phyloP scores from a whole-genome alignment of 1,140 invertebrate species.

The Cotesia glomerata region DNA sequence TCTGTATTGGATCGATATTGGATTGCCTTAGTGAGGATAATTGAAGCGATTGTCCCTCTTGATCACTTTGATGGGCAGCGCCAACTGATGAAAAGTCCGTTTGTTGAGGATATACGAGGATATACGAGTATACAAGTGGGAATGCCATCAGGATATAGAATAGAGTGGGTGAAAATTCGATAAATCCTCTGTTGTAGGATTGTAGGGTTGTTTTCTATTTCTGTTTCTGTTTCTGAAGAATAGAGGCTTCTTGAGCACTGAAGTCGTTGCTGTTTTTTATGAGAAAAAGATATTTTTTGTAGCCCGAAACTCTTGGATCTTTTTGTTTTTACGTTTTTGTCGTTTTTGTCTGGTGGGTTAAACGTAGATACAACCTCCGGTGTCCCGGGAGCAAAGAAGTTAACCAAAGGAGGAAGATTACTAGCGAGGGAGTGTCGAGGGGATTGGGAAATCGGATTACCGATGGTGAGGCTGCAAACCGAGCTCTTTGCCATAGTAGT shows the following conservation, averaged over 20 bases:
- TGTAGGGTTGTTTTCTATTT: not conserved
- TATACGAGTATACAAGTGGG: not conserved
- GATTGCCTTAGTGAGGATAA: constrained; percentile 19
- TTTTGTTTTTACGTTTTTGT: too few species aligned
- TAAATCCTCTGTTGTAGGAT: constrained; percentile 18
- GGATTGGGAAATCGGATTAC: constrained; percentile 27
- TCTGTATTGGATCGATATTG: not conserved
- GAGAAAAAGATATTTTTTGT: not conserved
- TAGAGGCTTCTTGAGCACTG: too few species aligned
- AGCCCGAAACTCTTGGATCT: not conserved
- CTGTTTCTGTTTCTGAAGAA: not conserved
- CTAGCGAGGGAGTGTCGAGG: constrained; percentile 7
- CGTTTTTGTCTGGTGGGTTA: constrained; percentile 20
- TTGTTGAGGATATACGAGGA: constrained; percentile 4
- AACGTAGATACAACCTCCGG: constrained; percentile 16
- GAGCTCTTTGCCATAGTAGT: not conserved
- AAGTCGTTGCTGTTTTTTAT: not conserved
- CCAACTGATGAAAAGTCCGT: constrained; percentile 22
- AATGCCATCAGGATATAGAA: not conserved
- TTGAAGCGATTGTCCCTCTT: constrained; percentile 35
- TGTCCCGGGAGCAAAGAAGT: constrained; percentile 20
- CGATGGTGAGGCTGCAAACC: constrained; percentile 3
- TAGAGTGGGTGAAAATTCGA: constrained; percentile 25
- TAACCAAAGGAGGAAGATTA: constrained; percentile 32
- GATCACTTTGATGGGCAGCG: constrained; percentile 32